These are phyloP conservation scores for Eristalis tenax DNA, from an alignment of 2,888 invertebrate species.

Conservation along the genomic window DNA sequence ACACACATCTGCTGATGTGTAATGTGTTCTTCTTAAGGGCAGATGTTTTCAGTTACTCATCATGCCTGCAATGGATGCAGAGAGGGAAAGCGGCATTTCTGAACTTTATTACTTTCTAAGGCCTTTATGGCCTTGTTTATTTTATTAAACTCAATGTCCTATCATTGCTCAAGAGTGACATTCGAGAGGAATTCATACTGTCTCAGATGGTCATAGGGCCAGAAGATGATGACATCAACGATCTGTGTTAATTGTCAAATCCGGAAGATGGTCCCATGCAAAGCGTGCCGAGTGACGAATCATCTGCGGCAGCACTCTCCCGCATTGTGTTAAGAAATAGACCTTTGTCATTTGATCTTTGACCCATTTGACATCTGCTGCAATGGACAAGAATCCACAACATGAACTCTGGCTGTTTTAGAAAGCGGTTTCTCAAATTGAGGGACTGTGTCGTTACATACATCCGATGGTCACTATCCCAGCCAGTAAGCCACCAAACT, in stretches of 20 bases:
- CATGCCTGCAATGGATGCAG: neutral
- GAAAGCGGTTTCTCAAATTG: neutral
- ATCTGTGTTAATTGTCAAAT: neutral
- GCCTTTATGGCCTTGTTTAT: neutral
- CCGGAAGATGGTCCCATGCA: neutral
- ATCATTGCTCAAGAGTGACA: neutral
- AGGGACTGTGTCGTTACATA: neutral
- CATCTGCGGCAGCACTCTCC: neutral
- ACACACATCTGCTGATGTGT: constrained; percentile 6
- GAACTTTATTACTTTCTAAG: neutral
- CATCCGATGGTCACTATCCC: too few relatives aligned
- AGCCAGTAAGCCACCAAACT: too few relatives aligned
- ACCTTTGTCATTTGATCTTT: neutral
- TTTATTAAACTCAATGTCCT: neutral
- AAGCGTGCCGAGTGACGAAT: neutral
- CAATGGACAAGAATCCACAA: neutral
- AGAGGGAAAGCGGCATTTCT: neutral
- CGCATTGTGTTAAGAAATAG: neutral
- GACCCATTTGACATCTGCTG: neutral
- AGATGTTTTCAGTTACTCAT: neutral
- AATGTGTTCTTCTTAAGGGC: neutral
- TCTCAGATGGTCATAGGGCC: neutral
- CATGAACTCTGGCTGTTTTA: neutral
- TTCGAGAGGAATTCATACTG: neutral
- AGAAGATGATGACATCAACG: neutral